Evolutionary conservation across 2,888 invertebrate species (phyloP), one percentile per base, ranked within the genome.

Genomic region (Chloroclysta siterata): DNA sequence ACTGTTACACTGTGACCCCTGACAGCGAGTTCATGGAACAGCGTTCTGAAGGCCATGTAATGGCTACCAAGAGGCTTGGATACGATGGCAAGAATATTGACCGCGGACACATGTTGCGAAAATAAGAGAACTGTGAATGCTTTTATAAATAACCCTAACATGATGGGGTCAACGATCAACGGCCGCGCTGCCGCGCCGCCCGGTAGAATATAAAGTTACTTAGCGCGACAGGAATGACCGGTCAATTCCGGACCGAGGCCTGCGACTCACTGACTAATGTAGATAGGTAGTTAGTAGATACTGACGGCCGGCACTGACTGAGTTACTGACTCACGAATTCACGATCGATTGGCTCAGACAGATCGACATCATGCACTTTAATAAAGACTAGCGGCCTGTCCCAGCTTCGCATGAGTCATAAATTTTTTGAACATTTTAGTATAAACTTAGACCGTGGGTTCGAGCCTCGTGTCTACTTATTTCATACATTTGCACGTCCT

Each of bases 1-100:
- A 95, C 94, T 0, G 95, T 95, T 0, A 96, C 82, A 7, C 94
- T 86, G 70, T 96, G 95, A 0, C 95, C 95, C 10, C 92, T 88
- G 14, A 77, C 75, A 0, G 94, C 94, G 51, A 96, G 77, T 65
- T 93, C 94, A 11, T 88, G 90, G 44, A 96, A 82, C 11, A 96
- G 80, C 0, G 93, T 91, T 65, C 93, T 86, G 70, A 94, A 95
- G 0, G 95, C 94, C 74, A 94, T 93, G 71, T 95, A 95, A 77
- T 96, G 96, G 66, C 96, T 96, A 63, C 92, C 93, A 0, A 95
- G 93, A 0, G 93, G 91, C 71, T 95, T 87, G 0, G 94, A 94
- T 71, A 95, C 94, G 8, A 95, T 80, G 6, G 76, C 86, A n/a
- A 88, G 82, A 39, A 87, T 62, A 86, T 95, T 70, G 94, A 85